A percentile compares a stretch with the other conserved stretches of the same genome.
Conservation (phyloP, 2,888 invertebrate genomes). For the Schrankia costaestrigalis region DNA sequence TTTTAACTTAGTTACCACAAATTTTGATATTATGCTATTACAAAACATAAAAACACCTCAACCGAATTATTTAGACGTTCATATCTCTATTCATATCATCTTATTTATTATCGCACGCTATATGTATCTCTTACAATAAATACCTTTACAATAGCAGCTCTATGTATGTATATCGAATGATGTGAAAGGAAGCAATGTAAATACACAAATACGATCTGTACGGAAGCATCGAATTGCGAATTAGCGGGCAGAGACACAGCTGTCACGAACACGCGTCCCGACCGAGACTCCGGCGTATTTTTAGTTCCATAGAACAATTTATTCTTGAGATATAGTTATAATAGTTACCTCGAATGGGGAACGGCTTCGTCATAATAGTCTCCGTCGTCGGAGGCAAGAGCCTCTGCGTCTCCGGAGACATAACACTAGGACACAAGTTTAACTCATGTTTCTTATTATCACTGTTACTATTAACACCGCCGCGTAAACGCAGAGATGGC, state of each 20-base stretch:
- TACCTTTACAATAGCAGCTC: neutral
- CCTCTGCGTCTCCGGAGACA: slow-evolving; percentile 85
- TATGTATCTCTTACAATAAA: slow-evolving; percentile 2
- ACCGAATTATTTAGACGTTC: no score
- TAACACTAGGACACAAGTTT: slow-evolving; percentile 84
- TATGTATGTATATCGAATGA: neutral
- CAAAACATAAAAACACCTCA: no score
- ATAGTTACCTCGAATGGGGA: slow-evolving; percentile 88
- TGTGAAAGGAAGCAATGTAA: neutral
- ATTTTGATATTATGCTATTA: no score
- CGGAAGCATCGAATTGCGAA: no score
- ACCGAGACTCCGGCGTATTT: slow-evolving; percentile 47
- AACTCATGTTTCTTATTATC: slow-evolving; percentile 76
- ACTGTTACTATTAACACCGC: slow-evolving; percentile 57
- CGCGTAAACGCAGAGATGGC: slow-evolving; percentile 74
- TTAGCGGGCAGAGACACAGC: no score
- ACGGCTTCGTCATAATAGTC: slow-evolving; percentile 93
- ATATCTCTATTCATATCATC: no score
- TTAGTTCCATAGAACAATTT: slow-evolving; percentile 40
- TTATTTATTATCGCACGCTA: slow-evolving; percentile 14
- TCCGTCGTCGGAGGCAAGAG: slow-evolving; percentile 89
- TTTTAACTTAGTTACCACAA: no score
- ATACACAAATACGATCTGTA: no score
- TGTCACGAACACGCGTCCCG: slow-evolving; percentile 35
- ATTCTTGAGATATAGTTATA: slow-evolving; percentile 21